These are phyloP conservation scores for Porites cylindrica DNA, from an alignment of 92 coral and sea anemone species.

Conservation along the genomic window DNA sequence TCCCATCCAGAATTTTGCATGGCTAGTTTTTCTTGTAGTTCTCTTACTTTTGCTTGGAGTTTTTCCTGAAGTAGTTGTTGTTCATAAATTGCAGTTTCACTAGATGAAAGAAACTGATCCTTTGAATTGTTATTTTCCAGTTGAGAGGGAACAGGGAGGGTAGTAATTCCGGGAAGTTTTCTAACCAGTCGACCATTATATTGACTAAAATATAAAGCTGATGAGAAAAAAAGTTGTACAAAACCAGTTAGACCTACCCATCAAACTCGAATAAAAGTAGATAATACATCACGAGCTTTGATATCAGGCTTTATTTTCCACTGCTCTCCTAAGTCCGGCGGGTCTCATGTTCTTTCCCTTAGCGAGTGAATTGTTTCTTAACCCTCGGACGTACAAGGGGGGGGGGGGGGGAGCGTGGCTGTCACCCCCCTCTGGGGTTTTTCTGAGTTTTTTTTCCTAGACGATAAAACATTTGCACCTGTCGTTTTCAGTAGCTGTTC, in stretches of 20 bases:
- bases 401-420: no score
- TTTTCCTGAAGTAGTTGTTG: neutral
- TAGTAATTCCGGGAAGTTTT: slow-evolving; percentile 19
- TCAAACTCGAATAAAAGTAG: neutral
- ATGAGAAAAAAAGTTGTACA: neutral
- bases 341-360: no score
- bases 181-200: slow-evolving; percentile 20
- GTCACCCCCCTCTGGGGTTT: no score
- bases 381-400: no score
- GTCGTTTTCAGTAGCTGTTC: no score
- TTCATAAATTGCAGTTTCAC: slow-evolving; percentile 16
- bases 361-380: no score
- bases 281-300: no score
- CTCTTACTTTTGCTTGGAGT: slow-evolving; percentile 24
- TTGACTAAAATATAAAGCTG: neutral
- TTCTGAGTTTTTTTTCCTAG: no score
- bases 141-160: neutral
- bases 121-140: neutral
- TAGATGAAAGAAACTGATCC: neutral
- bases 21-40: slow-evolving; percentile 20
- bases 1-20: slow-evolving; percentile 36
- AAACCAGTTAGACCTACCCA: neutral
- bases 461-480: no score
- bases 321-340: no score
- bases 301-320: no score